Conservation (phyloP, 2,888 invertebrate genomes). For the Diarsia rubi region DNA sequence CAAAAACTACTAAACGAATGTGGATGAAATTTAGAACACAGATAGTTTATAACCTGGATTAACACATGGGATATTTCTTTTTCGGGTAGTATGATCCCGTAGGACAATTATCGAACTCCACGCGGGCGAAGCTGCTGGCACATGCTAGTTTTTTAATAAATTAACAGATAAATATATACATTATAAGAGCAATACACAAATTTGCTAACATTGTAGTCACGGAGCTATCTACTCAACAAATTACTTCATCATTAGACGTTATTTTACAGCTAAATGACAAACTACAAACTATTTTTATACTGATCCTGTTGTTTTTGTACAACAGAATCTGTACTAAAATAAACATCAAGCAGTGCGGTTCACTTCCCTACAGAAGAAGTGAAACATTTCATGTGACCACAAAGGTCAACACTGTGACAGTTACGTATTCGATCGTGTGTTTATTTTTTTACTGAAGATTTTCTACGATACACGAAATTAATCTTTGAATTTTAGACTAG, state of each 20-base stretch:
- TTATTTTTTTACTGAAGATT: not conserved
- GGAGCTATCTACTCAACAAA: conserved; percentile 2
- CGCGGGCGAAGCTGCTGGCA: too few species aligned
- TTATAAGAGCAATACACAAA: not conserved
- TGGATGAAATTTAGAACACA: too few species aligned
- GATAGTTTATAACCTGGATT: too few species aligned
- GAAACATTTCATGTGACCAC: conserved; percentile 56
- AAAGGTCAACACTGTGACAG: conserved; percentile 32
- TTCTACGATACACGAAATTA: too few species aligned
- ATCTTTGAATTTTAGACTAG: not conserved
- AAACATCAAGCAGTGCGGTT: conserved; percentile 38
- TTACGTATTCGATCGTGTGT: conserved; percentile 11
- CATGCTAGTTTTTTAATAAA: not conserved
- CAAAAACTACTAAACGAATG: too few species aligned
- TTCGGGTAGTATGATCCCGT: too few species aligned
- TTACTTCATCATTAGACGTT: not conserved
- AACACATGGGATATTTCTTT: too few species aligned
- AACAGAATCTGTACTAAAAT: conserved; percentile 21
- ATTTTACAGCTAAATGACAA: conserved; percentile 19
- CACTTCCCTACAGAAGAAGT: conserved; percentile 41
- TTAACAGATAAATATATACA: not conserved
- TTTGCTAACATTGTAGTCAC: conserved; percentile 1
- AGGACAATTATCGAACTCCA: too few species aligned
- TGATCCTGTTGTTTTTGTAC: conserved; percentile 4
- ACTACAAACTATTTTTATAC: not conserved